Conservation (phyloP, 2,888 invertebrate genomes). For the Lampropteryx suffumata region DNA sequence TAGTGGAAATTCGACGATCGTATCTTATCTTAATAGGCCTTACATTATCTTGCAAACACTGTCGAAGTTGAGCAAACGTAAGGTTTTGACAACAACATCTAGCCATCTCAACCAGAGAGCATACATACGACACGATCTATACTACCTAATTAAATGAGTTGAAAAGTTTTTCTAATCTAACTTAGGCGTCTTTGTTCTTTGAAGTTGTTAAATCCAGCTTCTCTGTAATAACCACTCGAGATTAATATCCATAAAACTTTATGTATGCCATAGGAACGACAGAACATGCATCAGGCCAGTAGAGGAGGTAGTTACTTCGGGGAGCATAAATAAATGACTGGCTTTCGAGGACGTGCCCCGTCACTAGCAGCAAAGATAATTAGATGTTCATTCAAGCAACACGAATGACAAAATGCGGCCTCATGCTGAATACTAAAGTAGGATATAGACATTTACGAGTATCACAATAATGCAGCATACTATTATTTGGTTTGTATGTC, state of each 20-base stretch:
- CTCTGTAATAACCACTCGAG: conserved; percentile 20
- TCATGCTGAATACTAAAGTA: conserved; percentile 6
- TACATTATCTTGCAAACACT: conserved; percentile 6
- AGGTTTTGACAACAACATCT: not conserved
- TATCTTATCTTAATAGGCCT: conserved; percentile 13
- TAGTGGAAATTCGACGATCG: conserved; percentile 5
- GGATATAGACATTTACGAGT: conserved; percentile 7
- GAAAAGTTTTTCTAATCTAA: not conserved
- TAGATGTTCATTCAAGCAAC: conserved; percentile 40
- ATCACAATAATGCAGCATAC: conserved; percentile 14
- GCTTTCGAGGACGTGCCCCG: conserved; percentile 44
- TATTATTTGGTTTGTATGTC: conserved; percentile 6
- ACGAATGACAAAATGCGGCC: conserved; percentile 14
- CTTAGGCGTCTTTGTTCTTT: not conserved
- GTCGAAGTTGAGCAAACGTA: conserved; percentile 6
- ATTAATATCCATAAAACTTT: conserved; percentile 38
- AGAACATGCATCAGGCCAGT: conserved; percentile 32
- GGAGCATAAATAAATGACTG: conserved; percentile 28
- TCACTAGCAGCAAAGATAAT: conserved; percentile 45
- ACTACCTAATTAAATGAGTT: not conserved
- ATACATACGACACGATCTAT: too few species aligned
- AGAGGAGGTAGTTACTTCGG: conserved; percentile 40
- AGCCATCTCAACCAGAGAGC: not conserved
- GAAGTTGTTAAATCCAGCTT: conserved; percentile 7
- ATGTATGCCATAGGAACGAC: conserved; percentile 36